Base-by-base conservation (phyloP, 2,797 vertebrate species). In the Myotis myotis region DNA sequence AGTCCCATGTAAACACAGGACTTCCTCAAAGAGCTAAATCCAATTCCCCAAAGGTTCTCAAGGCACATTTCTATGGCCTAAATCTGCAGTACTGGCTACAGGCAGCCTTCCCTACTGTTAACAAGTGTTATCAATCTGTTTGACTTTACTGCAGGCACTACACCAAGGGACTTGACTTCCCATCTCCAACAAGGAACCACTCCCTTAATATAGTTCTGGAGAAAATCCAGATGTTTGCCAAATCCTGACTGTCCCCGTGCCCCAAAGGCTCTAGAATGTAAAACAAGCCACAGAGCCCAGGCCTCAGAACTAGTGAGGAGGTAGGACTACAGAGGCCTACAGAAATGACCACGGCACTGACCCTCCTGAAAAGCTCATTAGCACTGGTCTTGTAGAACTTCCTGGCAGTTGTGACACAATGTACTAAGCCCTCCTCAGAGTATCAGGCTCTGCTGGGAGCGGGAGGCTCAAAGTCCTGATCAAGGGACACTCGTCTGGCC, bases 151-250 rank as follows among this genome's bases (percentile, higher is more conserved):
- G 89, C 0, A 93, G 62, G 30, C 36, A 91, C 55, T 72, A 83
- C 38, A 83, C 38, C 70, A 47, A 87, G 64, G 60, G 44, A 12
- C 74, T 38, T 33, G 15, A 44, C 84, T 85, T 87, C 57, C 84
- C 47, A 91, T 93, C 66, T 94, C 70, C 81, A 97, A 87, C 20
- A 94, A 93, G 55, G 70, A 96, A 79, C 30, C 28, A 85, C n/a
- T 91, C 44, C 78, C 22, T 75, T 87, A 85, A 95, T 41, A 66
- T 6, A 76, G 47, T 76, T 88, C 86, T 86, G 79, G 41, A 96
- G 49, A n/a, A 96, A 95, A 92, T 85, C 64, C 68, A 95, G 87
- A 81, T 8, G n/a, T 51, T 28, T 51, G 57, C 74, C 76, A 93
- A 93, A 95, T 75, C 71, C 36, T 86, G 85, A 85, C 33, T 82